Conservation (phyloP, 2,113 vertebrate genomes). For the Tyrannus savana region DNA sequence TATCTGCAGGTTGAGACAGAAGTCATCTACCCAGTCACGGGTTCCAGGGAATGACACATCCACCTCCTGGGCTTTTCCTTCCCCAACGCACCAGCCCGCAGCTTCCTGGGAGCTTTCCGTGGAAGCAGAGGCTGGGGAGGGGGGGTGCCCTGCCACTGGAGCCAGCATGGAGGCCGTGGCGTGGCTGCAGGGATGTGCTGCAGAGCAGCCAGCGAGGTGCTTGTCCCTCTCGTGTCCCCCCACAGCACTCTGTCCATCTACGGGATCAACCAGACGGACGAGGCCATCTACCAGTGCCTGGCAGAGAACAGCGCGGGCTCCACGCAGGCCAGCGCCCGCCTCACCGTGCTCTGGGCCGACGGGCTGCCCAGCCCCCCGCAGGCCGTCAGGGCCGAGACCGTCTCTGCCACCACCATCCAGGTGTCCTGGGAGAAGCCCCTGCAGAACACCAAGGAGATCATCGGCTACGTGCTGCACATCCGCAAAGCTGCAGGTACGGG, state of each 20-base stretch:
- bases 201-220: not conserved
- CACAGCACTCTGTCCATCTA: constrained; percentile 91
- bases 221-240: not conserved
- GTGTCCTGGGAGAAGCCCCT: constrained; percentile 92
- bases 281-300: constrained; percentile 98
- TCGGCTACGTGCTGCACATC: constrained; percentile 96
- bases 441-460: constrained; percentile 94
- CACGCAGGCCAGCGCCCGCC: constrained; percentile 92
- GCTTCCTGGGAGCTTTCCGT: not conserved
- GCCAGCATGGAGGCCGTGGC: not conserved
- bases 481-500: constrained; percentile 84
- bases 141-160: not conserved
- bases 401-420: constrained; percentile 89
- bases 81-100: not conserved
- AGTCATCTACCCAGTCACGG: not conserved
- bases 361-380: constrained; percentile 89
- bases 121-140: not conserved
- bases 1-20: not conserved
- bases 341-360: constrained; percentile 94
- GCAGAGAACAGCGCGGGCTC: constrained; percentile 97
- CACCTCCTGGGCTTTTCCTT: not conserved
- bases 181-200: fast-evolving
- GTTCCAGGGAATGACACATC: not conserved
- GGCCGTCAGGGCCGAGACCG: constrained; percentile 80
- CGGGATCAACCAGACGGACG: constrained; percentile 89